A percentile compares a stretch with the other conserved stretches of the same genome.
Evolutionary conservation across 92 coral and sea anemone genomes (phyloP).

Genomic region (Zoanthus sociatus): DNA sequence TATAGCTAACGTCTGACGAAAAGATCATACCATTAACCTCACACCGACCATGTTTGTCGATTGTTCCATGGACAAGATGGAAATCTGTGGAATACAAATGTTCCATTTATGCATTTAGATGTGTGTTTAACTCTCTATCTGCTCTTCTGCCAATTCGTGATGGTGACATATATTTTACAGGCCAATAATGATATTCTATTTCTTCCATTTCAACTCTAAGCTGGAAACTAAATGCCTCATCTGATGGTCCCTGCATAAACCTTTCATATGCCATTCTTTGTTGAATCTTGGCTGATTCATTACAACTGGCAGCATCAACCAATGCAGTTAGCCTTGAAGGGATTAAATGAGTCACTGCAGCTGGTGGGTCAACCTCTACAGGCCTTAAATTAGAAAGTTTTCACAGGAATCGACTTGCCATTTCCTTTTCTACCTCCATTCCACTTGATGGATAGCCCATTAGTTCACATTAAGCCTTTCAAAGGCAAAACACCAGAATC

Average conservation of each 20-base stretch:
- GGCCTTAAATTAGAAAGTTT: slow-evolving; percentile 9
- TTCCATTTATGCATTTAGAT: slow-evolving; percentile 1
- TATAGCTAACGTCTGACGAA: slow-evolving; percentile 46
- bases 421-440: slow-evolving; percentile 47
- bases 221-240: not conserved
- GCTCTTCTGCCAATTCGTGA: slow-evolving; percentile 9
- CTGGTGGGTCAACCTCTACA: slow-evolving; percentile 12
- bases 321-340: not conserved
- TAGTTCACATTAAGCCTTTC: slow-evolving; percentile 50
- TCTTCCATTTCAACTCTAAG: not conserved
- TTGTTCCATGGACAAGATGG: slow-evolving; percentile 38
- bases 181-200: not conserved
- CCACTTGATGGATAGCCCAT: slow-evolving; percentile 49
- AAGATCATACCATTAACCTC: slow-evolving; percentile 53
- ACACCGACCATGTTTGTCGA: slow-evolving; percentile 61
- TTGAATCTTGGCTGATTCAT: not conserved
- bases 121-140: not conserved
- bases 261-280: slow-evolving; percentile 8
- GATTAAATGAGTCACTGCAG: not conserved
- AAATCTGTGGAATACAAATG: not conserved
- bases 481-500: slow-evolving; percentile 61
- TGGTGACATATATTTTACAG: not conserved
- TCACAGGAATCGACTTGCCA: slow-evolving; percentile 19
- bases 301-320: not conserved
- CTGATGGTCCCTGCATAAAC: not conserved